These are phyloP conservation scores for Paragorgia papillata DNA, from an alignment of 92 coral and sea anemone genomes.

Conservation along the genomic window DNA sequence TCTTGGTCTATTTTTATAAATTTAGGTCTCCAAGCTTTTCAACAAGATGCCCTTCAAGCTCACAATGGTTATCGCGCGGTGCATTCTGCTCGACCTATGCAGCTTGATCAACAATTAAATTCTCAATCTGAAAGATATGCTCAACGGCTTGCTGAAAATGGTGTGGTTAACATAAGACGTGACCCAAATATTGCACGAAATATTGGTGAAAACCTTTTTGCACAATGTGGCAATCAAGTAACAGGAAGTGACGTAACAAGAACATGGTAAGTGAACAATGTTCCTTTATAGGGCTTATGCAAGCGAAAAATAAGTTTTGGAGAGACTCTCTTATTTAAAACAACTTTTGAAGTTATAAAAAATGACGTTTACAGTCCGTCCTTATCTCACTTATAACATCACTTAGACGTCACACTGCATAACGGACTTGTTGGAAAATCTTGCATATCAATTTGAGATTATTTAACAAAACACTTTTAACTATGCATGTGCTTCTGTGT, in stretches of 20 bases:
- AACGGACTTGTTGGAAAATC: no score
- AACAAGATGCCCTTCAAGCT: constrained; percentile 17
- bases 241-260: constrained; percentile 21
- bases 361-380: neutral
- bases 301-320: no score
- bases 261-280: constrained; percentile 35
- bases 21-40: constrained; percentile 13
- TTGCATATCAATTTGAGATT: no score
- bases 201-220: constrained; percentile 25
- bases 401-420: no score
- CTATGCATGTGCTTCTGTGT: no score
- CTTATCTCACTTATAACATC: no score
- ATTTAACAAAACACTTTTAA: no score
- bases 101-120: neutral
- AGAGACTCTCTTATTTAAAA: neutral
- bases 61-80: constrained; percentile 17
- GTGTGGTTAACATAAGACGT: neutral
- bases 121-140: constrained; percentile 23
- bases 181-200: constrained; percentile 5
- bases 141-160: constrained; percentile 16
- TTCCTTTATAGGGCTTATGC: no score
- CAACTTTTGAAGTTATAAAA: neutral
- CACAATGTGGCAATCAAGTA: constrained; percentile 16
- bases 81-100: constrained; percentile 17
- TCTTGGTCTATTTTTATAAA: no score